Base-by-base conservation (phyloP, 2,113 vertebrate species). In the Rhabdornis inornatus region DNA sequence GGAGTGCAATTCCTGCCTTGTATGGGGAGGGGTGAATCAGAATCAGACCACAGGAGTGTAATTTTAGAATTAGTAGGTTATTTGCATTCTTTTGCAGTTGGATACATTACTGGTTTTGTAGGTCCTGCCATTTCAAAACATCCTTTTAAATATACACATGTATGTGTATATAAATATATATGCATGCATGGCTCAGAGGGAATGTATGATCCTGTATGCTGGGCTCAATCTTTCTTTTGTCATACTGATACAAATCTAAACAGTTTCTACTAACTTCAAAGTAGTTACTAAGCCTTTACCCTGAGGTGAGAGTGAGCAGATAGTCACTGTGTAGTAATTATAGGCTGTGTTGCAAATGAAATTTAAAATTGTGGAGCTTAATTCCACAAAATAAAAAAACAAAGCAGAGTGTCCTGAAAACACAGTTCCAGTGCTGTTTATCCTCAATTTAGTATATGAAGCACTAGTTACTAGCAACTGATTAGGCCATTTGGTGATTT, bases 381-480 rank as follows among this genome's bases (percentile, higher is more conserved):
- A 59, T n/a, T 95, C 44, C 28, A 63, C 40, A 49, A 45, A 76
- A 71, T 31, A 33, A 45, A 59, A 83, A 61, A 78, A 57, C 24
- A 66, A 74, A 50, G 35, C 23, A 52, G 60, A 66, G 39, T 68
- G 33, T 68, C 59, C 84, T 94, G 59, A 91, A 94, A 93, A 87
- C 55, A 83, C 39, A 69, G 64, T 56, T 95, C 69, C 85, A 74
- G 63, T 96, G 85, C 86, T 90, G 72, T 95, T 89, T 89, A 50
- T 93, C 64, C 53, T 94, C 68, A 92, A 42, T 71, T 49, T 70
- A 37, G 11, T 64, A 45, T 44, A 40, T n/a, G 55, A 83, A 94
- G 37, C 63, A 57, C 55, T 83, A 93, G 33, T n/a, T 87, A 69
- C 74, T 95, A 90, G 65, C 60, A 93, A 61, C 59, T 87, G 27